Evolutionary conservation across 92 coral and sea anemone genomes (phyloP).

Genomic region (Porites cylindrica): DNA sequence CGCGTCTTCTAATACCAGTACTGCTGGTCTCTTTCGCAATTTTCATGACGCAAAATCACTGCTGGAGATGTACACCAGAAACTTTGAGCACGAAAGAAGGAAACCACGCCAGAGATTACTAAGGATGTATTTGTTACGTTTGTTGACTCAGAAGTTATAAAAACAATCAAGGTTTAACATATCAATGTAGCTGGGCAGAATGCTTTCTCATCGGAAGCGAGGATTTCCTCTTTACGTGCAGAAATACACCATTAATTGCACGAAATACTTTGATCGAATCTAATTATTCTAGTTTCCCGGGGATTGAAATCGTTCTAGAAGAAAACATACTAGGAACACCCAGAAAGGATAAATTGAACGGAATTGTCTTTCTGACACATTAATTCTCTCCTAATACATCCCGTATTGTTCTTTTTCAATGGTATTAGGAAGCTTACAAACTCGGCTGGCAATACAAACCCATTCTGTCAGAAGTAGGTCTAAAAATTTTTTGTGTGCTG

Average conservation of each 20-base stretch:
- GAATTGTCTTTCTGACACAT: background rate
- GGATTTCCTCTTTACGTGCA: background rate
- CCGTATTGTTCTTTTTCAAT: no score
- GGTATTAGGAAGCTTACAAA: no score
- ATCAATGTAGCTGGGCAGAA: background rate
- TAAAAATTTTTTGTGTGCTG: no score
- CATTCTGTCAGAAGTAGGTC: no score
- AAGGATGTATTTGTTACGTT: background rate
- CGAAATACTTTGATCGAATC: background rate
- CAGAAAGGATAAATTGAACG: no score
- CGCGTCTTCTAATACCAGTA: background rate
- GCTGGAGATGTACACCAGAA: slow-evolving; percentile 7
- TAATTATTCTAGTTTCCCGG: background rate
- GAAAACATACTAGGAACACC: background rate
- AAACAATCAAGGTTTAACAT: slow-evolving; percentile 19
- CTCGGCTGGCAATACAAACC: no score
- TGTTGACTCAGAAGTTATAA: slow-evolving; percentile 9
- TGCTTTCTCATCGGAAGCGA: slow-evolving; percentile 9
- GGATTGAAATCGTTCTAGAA: background rate
- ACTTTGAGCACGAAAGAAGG: background rate
- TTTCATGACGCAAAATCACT: slow-evolving; percentile 13
- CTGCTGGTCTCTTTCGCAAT: slow-evolving; percentile 3
- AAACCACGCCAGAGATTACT: background rate
- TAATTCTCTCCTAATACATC: background rate
- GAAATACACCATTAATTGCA: background rate